Evolutionary conservation across 30 jellyfish, hydroid and myxozoan species (phyloP), one percentile per base, ranked within the genome.

Genomic region (Sanderia malayensis): DNA sequence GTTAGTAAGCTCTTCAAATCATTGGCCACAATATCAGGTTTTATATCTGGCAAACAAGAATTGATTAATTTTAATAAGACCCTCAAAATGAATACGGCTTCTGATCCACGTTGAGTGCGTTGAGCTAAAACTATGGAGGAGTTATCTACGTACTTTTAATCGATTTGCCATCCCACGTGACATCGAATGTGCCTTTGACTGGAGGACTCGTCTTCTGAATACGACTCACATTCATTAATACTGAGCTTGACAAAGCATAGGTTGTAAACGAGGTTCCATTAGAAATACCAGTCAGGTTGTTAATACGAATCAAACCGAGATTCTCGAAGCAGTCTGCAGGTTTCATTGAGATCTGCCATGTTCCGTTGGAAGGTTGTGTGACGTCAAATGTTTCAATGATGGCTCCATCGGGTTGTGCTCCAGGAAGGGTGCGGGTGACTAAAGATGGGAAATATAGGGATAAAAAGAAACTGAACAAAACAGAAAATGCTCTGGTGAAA

Each of bases 401-500:
- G 17, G 79, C 85, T 32, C 84, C 84, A 27, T 31, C 47, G 2
- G 93, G 93, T 34, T 44, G 74, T 25, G 93, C 93, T 30, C 79
- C 93, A 3, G 85, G 93, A 28, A 27, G 1, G 2, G 93, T 24
- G 13, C 47, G 67, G 26, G 79, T n/a, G 2, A 81, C 93, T 81
- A 64, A 24, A 44, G 52, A 2, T 22, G 45, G 18, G 18, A 31
- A 69, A 2, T n/a, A n/a, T n/a, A n/a, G n/a, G n/a, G n/a, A n/a
- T n/a, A n/a, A n/a, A n/a, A n/a, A n/a, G n/a, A n/a, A n/a, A n/a
- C n/a, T n/a, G n/a, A n/a, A n/a, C n/a, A n/a, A n/a, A n/a, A n/a
- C n/a, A n/a, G n/a, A n/a, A n/a, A n/a, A n/a, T n/a, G n/a, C n/a
- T n/a, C n/a, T n/a, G n/a, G n/a, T n/a, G n/a, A n/a, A n/a, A n/a